A percentile compares a stretch with the other conserved stretches of the same genome.
These are phyloP conservation scores for Styela plicata DNA, from an alignment of 23 tunicate species.

Conservation along the genomic window DNA sequence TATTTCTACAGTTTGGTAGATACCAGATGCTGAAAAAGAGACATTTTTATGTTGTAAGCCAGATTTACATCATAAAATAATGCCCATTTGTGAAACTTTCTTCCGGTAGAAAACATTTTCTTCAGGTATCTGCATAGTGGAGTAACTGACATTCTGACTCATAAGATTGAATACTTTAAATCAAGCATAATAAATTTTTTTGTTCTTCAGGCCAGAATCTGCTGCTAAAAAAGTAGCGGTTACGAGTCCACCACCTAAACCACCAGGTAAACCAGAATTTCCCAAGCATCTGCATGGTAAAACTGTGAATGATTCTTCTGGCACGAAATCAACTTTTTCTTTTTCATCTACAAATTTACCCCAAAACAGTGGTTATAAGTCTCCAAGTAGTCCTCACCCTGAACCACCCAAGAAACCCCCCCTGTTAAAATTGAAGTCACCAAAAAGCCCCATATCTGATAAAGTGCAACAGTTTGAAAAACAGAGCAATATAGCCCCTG, in stretches of 20 bases:
- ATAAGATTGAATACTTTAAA: no score
- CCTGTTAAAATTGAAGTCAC: neutral
- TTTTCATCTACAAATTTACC: neutral
- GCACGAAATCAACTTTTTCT: neutral
- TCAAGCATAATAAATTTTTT: no score
- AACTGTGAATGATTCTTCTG: neutral
- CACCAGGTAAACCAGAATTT: neutral
- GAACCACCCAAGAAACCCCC: neutral
- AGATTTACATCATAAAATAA: no score
- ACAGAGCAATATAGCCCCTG: neutral
- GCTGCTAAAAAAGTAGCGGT: neutral
- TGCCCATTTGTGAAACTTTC: no score
- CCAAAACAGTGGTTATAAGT: neutral
- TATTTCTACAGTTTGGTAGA: no score
- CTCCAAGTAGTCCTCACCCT: neutral
- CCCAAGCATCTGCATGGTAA: neutral
- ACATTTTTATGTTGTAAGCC: no score
- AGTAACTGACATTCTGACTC: no score
- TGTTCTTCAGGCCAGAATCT: neutral
- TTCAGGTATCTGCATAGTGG: no score
- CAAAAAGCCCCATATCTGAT: neutral
- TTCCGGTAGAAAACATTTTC: no score
- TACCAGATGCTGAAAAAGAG: no score
- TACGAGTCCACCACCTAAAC: neutral
- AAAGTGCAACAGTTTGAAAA: neutral